A percentile compares a stretch with the other conserved stretches of the same genome.
phyloP scores from a whole-genome alignment of 2,113 vertebrate genomes.

The Dipodomys ordii region DNA sequence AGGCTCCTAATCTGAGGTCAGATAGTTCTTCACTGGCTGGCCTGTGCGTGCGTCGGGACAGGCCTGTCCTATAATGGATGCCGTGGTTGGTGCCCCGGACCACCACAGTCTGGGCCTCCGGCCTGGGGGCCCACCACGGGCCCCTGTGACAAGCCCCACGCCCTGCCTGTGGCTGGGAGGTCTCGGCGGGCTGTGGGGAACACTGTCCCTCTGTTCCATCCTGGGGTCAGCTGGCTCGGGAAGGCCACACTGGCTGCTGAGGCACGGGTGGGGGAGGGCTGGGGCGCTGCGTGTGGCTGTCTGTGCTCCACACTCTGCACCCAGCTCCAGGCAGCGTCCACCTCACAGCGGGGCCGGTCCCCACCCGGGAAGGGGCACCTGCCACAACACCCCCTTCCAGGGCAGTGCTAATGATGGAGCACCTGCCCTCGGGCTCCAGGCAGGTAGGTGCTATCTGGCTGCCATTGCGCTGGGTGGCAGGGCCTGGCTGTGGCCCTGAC shows the following conservation, averaged over 20 bases:
- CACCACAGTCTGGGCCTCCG: neutral
- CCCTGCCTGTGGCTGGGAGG: neutral
- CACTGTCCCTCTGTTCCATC: neutral
- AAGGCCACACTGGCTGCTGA: neutral
- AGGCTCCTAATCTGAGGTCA: neutral
- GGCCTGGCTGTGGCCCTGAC: too few species aligned
- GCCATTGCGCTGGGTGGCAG: too few species aligned
- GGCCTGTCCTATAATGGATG: neutral
- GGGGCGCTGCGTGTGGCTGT: neutral
- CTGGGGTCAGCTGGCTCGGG: neutral
- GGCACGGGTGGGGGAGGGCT: neutral
- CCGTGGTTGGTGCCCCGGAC: accelerated
- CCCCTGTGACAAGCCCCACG: too few species aligned
- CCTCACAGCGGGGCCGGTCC: neutral
- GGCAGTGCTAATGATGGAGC: too few species aligned
- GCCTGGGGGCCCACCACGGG: neutral
- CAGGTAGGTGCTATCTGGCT: too few species aligned
- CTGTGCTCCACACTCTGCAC: neutral
- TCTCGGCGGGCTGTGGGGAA: neutral
- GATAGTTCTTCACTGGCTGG: neutral
- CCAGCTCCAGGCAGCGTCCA: neutral
- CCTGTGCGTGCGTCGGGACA: neutral
- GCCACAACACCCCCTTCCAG: accelerated
- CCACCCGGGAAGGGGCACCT: neutral
- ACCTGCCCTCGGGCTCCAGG: too few species aligned